Evolutionary conservation across 2,113 vertebrate genomes (phyloP).

Genomic region (Gopherus evgoodei): DNA sequence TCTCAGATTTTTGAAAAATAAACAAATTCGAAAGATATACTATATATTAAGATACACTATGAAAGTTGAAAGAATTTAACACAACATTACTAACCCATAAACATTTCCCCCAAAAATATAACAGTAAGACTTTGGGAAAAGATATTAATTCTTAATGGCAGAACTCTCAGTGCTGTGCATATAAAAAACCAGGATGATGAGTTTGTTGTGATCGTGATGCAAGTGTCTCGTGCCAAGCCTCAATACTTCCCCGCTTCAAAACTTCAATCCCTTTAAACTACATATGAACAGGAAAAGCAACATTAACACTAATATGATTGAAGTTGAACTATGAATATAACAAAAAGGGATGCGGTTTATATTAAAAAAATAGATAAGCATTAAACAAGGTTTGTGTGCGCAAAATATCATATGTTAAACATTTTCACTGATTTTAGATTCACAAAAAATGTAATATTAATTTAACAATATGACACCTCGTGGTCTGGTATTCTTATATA

Average conservation of each 20-base stretch:
- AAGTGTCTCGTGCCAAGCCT: neutral
- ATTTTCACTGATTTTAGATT: neutral
- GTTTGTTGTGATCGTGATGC: neutral
- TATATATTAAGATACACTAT: neutral
- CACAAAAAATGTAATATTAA: neutral
- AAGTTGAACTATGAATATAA: neutral
- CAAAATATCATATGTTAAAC: neutral
- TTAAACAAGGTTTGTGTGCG: neutral
- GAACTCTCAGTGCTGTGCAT: neutral
- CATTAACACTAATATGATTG: neutral
- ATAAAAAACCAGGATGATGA: neutral
- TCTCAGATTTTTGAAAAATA: neutral
- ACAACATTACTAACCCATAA: neutral
- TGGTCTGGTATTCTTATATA: neutral
- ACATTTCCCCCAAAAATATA: neutral
- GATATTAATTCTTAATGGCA: slow-evolving; percentile 13
- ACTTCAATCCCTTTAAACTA: neutral
- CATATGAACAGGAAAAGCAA: neutral
- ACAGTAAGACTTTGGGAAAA: neutral
- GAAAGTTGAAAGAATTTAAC: neutral
- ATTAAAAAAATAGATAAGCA: neutral
- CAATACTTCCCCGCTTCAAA: neutral
- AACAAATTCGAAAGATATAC: neutral
- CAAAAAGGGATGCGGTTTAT: neutral
- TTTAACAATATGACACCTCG: neutral